Conservation (phyloP, 2,888 invertebrate species). For the Pemphredon lugubris region DNA sequence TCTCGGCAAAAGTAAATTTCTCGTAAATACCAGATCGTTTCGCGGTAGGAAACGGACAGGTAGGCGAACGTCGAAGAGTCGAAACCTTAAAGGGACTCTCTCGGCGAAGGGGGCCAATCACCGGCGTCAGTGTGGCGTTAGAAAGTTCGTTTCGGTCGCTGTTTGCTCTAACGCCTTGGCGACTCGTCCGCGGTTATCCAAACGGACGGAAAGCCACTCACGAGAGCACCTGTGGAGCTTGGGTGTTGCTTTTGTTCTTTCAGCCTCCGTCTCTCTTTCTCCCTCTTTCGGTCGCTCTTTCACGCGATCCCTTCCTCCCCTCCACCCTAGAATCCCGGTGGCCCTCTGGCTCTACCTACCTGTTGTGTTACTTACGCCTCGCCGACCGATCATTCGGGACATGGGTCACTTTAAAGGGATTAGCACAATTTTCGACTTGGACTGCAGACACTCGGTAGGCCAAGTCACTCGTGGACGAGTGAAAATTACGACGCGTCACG, state of each 20-base stretch:
- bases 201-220: conserved; percentile 65
- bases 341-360: conserved; percentile 62
- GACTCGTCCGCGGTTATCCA: conserved; percentile 68
- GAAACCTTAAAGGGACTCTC: no score
- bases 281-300: conserved; percentile 4
- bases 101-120: conserved; percentile 45
- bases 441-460: conserved; percentile 26
- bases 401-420: conserved; percentile 72
- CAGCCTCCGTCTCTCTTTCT: conserved; percentile 39
- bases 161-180: conserved; percentile 73
- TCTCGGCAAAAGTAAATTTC: no score
- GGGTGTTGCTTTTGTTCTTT: conserved; percentile 71
- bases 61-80: conserved; percentile 21
- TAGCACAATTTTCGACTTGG: conserved; percentile 65
- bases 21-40: no score
- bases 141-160: conserved; percentile 69
- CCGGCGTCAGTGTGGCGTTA: conserved; percentile 60
- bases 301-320: conserved; percentile 6
- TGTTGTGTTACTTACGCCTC: conserved; percentile 68
- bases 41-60: conserved; percentile 47
- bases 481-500: conserved; percentile 63
- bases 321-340: conserved; percentile 42
- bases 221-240: conserved; percentile 76
- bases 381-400: conserved; percentile 62
- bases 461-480: conserved; percentile 30